Evolutionary conservation across 2,888 invertebrate genomes (phyloP).

Genomic region (Parnassius apollo): DNA sequence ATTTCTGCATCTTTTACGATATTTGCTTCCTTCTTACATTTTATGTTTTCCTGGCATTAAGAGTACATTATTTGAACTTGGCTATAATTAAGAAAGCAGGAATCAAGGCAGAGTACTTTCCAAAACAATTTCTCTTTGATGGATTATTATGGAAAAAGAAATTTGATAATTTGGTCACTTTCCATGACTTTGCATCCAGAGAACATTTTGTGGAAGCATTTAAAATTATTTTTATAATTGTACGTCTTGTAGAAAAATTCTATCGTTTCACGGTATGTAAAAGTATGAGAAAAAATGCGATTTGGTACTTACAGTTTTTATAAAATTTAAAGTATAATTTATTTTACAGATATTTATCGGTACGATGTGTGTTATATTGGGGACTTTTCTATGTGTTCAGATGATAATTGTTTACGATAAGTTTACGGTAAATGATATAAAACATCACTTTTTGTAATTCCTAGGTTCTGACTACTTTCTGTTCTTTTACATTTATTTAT

Average conservation of each 20-base stretch:
- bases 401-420: slow-evolving; percentile 46
- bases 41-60: slow-evolving; percentile 41
- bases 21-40: slow-evolving; percentile 40
- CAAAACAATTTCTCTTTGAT: slow-evolving; percentile 47
- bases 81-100: slow-evolving; percentile 52
- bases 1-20: slow-evolving; percentile 48
- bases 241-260: slow-evolving; percentile 39
- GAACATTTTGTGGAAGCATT: slow-evolving; percentile 44
- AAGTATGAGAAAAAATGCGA: background rate
- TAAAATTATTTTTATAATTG: slow-evolving; percentile 45
- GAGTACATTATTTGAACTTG: slow-evolving; percentile 56
- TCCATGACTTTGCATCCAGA: slow-evolving; percentile 39
- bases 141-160: slow-evolving; percentile 49
- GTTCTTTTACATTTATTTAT: too few species aligned
- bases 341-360: slow-evolving; percentile 41
- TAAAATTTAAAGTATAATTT: background rate
- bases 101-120: slow-evolving; percentile 48
- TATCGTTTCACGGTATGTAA: slow-evolving; percentile 50
- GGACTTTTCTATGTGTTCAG: slow-evolving; percentile 51
- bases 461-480: too few species aligned
- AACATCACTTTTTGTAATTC: too few species aligned
- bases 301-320: background rate
- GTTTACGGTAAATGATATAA: slow-evolving; percentile 37
- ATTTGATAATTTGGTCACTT: slow-evolving; percentile 46
- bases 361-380: slow-evolving; percentile 39